These are phyloP conservation scores for Paralichthys olivaceus DNA, from an alignment of 2,113 vertebrate genomes.

Conservation along the genomic window DNA sequence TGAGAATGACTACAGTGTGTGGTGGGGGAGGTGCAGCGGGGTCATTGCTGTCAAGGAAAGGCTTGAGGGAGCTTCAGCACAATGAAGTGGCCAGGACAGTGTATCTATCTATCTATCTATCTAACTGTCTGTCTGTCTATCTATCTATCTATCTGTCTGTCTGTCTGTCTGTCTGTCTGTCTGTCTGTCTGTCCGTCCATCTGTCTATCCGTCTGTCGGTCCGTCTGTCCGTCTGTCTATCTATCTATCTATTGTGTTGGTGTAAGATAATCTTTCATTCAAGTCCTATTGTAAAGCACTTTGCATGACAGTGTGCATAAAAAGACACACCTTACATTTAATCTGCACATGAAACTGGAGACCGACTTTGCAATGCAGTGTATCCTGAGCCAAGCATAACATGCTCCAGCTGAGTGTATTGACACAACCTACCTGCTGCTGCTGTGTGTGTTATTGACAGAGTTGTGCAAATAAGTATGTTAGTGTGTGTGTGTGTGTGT, in stretches of 20 bases:
- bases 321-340: conserved; percentile 18
- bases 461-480: conserved; percentile 39
- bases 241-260: no score
- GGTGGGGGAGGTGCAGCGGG: background rate
- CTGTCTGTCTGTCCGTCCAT: no score
- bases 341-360: conserved; percentile 38
- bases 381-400: conserved; percentile 18
- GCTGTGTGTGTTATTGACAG: conserved; percentile 29
- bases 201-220: no score
- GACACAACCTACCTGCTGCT: conserved; percentile 24
- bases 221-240: no score
- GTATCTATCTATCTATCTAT: background rate
- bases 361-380: conserved; percentile 40
- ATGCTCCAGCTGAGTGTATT: conserved; percentile 26
- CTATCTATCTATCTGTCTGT: no score
- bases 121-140: no score
- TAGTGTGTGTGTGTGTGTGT: conserved; percentile 22
- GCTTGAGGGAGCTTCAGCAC: background rate
- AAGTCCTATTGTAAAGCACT: background rate
- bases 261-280: background rate
- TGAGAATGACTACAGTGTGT: background rate
- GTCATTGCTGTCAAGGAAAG: background rate
- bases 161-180: no score
- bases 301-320: background rate
- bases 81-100: background rate